These are phyloP conservation scores for Heliconius hewitsoni DNA, from an alignment of 1,140 invertebrate species.

Conservation along the genomic window DNA sequence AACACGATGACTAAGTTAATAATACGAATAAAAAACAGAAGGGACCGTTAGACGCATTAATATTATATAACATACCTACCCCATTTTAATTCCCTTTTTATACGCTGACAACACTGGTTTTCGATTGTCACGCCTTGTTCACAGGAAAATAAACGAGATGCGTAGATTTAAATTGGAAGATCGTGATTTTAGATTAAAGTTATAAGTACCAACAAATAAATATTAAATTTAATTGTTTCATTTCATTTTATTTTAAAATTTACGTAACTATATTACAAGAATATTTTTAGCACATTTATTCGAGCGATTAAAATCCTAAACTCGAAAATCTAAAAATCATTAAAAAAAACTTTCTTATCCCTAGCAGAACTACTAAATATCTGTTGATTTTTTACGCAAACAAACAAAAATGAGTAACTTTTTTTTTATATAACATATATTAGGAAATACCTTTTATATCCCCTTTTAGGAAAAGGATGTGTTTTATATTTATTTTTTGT, in stretches of 20 bases:
- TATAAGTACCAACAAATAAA: not conserved
- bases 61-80: slow-evolving; percentile 57
- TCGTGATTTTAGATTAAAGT: not conserved
- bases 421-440: not conserved
- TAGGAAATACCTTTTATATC: slow-evolving; percentile 47
- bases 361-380: not conserved
- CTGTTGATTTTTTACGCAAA: not conserved
- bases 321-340: too few species aligned
- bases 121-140: slow-evolving; percentile 71
- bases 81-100: slow-evolving; percentile 56
- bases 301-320: too few species aligned
- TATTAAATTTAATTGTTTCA: not conserved
- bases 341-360: too few species aligned
- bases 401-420: not conserved
- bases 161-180: slow-evolving; percentile 4
- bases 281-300: too few species aligned
- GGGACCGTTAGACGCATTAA: slow-evolving; percentile 52
- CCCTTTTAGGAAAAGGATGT: slow-evolving; percentile 26
- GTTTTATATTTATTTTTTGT: slow-evolving; percentile 32
- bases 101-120: slow-evolving; percentile 65
- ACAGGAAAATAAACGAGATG: slow-evolving; percentile 46
- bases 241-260: too few species aligned
- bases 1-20: slow-evolving; percentile 35
- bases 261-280: too few species aligned
- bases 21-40: slow-evolving; percentile 27